Evolutionary conservation across 2,797 vertebrate genomes (phyloP).

Genomic region (Alcedo quadribrachys): DNA sequence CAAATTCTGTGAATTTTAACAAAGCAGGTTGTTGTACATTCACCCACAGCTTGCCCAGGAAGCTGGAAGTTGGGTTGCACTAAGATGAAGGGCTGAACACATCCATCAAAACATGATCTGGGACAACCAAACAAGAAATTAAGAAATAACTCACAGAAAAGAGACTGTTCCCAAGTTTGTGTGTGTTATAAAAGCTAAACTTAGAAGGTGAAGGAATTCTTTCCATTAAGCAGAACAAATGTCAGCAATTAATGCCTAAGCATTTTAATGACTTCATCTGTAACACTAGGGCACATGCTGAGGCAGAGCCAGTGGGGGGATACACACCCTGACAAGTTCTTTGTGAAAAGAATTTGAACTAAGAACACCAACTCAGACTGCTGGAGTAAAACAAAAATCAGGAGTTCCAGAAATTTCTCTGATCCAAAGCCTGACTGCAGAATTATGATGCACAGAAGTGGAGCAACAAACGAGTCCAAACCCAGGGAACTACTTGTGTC

Average conservation of each 20-base stretch:
- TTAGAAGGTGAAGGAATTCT: constrained; percentile 68
- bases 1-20: neutral
- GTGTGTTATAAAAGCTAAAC: constrained; percentile 55
- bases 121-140: constrained; percentile 18
- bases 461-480: neutral
- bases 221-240: constrained; percentile 71
- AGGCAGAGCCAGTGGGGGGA: constrained; percentile 37
- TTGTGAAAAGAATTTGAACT: constrained; percentile 21
- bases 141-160: constrained; percentile 57
- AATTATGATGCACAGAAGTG: neutral
- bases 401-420: neutral
- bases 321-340: neutral
- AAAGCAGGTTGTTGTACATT: neutral
- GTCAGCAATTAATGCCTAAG: constrained; percentile 59
- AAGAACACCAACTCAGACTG: neutral
- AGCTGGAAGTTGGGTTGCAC: neutral
- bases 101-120: neutral
- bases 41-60: neutral
- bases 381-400: neutral
- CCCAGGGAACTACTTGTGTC: neutral
- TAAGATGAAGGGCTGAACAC: neutral
- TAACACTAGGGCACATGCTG: constrained; percentile 41
- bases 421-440: neutral
- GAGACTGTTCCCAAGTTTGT: constrained; percentile 43
- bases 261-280: constrained; percentile 74